These are phyloP conservation scores for Cosmia pyralina DNA, from an alignment of 2,888 invertebrate genomes.

Conservation along the genomic window DNA sequence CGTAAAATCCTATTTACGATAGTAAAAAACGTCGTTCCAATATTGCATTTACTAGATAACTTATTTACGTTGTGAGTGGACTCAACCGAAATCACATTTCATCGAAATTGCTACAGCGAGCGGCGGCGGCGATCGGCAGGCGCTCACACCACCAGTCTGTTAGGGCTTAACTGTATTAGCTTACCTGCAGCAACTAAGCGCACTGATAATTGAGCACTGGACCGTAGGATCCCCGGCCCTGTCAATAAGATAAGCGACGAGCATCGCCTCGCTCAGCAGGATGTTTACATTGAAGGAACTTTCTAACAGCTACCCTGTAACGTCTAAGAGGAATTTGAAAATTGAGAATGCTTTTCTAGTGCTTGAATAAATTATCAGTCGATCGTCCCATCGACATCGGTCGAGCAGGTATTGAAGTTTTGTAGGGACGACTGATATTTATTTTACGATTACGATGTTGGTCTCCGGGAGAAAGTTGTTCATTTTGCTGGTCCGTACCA, in stretches of 20 bases:
- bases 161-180: conserved; percentile 14
- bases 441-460: too few species aligned
- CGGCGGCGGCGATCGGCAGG: neutral
- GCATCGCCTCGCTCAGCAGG: neutral
- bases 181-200: conserved; percentile 4
- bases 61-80: conserved; percentile 14
- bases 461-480: too few species aligned
- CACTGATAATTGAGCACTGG: conserved; percentile 35
- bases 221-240: neutral
- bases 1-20: too few species aligned
- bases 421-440: too few species aligned
- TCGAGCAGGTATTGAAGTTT: too few species aligned
- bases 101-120: conserved; percentile 17
- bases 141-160: neutral
- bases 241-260: conserved; percentile 13
- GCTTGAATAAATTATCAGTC: too few species aligned
- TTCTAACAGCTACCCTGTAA: too few species aligned
- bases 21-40: neutral
- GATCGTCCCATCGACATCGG: too few species aligned
- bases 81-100: conserved; percentile 13
- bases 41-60: conserved; percentile 7
- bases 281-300: neutral
- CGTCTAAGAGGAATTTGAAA: neutral
- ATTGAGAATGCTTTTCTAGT: neutral
- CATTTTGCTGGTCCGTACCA: too few species aligned